Percentiles rank a stretch among this genome's conserved stretches.
Conservation (phyloP, 1,140 invertebrate species). For the Diuraphis noxia region DNA sequence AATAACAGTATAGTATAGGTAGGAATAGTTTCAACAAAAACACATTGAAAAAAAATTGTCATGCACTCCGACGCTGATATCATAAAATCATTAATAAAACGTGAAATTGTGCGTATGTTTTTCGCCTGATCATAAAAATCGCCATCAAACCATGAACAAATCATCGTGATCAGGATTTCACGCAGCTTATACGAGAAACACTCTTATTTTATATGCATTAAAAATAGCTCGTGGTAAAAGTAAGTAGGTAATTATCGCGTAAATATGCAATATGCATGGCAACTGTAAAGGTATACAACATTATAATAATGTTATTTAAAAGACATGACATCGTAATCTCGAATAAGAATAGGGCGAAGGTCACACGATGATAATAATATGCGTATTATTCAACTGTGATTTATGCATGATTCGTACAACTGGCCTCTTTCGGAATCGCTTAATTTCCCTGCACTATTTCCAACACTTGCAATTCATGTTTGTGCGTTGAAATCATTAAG, state of each 20-base stretch:
- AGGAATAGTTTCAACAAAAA: not conserved
- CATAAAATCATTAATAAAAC: not conserved
- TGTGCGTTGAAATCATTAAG: not conserved
- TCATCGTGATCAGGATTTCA: not conserved
- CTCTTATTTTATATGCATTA: not conserved
- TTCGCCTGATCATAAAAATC: not conserved
- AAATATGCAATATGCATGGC: not conserved
- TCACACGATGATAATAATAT: not conserved
- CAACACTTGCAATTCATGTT: not conserved
- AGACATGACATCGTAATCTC: slow-evolving; percentile 29
- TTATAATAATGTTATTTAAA: not conserved
- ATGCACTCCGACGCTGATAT: not conserved
- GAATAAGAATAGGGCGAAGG: slow-evolving; percentile 13
- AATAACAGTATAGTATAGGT: not conserved
- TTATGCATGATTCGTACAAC: not conserved
- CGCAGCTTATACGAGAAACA: not conserved
- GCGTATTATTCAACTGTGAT: not conserved
- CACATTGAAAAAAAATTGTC: not conserved
- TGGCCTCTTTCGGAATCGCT: not conserved
- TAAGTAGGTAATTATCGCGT: not conserved
- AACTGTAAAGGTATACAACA: not conserved
- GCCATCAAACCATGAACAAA: not conserved
- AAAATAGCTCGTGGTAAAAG: not conserved
- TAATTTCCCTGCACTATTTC: not conserved
- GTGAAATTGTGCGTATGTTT: not conserved